A percentile compares a stretch with the other conserved stretches of the same genome.
phyloP scores from a whole-genome alignment of 1,140 invertebrate species.

The Drosophila neocordata region DNA sequence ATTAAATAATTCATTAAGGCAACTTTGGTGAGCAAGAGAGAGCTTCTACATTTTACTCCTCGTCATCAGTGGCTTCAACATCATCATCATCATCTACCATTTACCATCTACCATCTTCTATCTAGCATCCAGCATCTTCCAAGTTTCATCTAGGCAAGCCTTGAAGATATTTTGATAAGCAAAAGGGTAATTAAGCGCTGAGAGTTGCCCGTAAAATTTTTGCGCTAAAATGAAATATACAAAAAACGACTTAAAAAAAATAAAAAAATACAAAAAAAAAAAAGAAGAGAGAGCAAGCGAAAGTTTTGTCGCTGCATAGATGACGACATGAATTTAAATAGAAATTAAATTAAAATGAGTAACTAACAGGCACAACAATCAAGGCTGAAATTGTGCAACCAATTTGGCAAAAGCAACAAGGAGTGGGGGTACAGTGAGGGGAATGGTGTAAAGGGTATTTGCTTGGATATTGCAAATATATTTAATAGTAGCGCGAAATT shows the following conservation, averaged over 20 bases:
- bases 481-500: slow-evolving; percentile 74
- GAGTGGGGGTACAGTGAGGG: neutral
- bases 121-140: neutral
- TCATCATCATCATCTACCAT: slow-evolving; percentile 9
- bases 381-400: slow-evolving; percentile 70
- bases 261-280: neutral
- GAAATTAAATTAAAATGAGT: slow-evolving; percentile 79
- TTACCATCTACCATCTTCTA: too few species aligned
- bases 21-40: slow-evolving; percentile 42
- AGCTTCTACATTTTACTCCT: slow-evolving; percentile 26
- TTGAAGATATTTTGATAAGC: slow-evolving; percentile 77
- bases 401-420: slow-evolving; percentile 50
- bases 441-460: neutral
- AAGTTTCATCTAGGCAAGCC: slow-evolving; percentile 9
- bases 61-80: slow-evolving; percentile 1
- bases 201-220: slow-evolving; percentile 60
- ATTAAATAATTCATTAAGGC: slow-evolving; percentile 80
- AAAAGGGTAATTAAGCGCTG: slow-evolving; percentile 72
- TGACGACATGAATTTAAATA: slow-evolving; percentile 77
- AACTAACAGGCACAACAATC: slow-evolving; percentile 38
- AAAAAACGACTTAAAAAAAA: neutral
- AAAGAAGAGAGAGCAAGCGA: slow-evolving; percentile 22
- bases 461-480: slow-evolving; percentile 52
- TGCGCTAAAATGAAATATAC: slow-evolving; percentile 39
- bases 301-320: slow-evolving; percentile 66